Evolutionary conservation across 1,140 invertebrate genomes (phyloP), one percentile per base, ranked within the genome.

Genomic region (Formica exsecta): DNA sequence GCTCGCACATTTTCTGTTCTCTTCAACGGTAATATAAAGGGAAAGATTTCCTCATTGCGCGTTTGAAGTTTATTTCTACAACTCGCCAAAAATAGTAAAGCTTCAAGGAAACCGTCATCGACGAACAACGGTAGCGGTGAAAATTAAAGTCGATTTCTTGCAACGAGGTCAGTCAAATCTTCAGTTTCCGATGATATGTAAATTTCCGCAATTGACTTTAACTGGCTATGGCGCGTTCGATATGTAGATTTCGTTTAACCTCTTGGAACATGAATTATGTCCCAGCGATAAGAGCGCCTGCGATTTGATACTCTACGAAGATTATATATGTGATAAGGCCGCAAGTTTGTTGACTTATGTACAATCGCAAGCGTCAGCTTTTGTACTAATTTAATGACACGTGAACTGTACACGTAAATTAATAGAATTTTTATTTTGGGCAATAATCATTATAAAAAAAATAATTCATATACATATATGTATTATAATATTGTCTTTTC

Each of bases 241-340:
- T 81, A 86, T 81, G 85, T 79, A 86, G 84, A 86, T 86, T 86
- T 86, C 84, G 84, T 86, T 86, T 86, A 86, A 86, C 76, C 84
- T 86, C 84, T 86, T 62, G 84, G n/a, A 79, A 65, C 76, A 86
- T 86, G 84, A 86, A 86, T 86, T 86, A 86, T 86, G 64, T 73
- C 32, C 19, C 11, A 79, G 36, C 76, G 73, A 86, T 66, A 66
- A 86, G 74, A 80, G 76, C 75, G 75, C n/a, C 36, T n/a, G 51
- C 64, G 65, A 54, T 86, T 48, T 79, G 84, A 77, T 81, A 80
- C 84, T 86, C 83, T 19, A 66, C 29, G 51, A 86, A 80, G 75
- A 86, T 86, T 80, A 38, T 73, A 81, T 59, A 81, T 61, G 29
- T 38, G 66, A 81, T 81, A 81, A 73, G 79, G 22, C 16, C 51